Base-by-base conservation (phyloP, 2,888 invertebrate genomes). In the Lutraria lutraria region DNA sequence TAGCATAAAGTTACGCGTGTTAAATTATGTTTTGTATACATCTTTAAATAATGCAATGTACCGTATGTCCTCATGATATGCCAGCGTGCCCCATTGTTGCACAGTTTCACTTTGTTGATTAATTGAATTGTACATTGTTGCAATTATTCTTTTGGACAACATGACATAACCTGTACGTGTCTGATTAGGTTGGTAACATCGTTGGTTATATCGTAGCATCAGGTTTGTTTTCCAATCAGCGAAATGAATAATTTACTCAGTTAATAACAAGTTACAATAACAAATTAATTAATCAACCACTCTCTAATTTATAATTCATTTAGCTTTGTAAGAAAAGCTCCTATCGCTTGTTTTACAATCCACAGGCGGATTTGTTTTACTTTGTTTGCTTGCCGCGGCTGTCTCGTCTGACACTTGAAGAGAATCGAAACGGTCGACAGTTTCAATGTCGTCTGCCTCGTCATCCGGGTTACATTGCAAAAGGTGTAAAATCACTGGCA, bases 401-500 rank as follows among this genome's bases (percentile, higher is more conserved):
- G 54, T 56, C 25, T 85, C 54, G 16, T 85, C 85, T 10, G 85
- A 85, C 10, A 80, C 60, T 12, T 79, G 43, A 8, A 85, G 79
- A 43, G 85, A 85, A 56, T 85, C 85, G 60, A 85, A 85, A 21
- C 81, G 34, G 16, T 82, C 79, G 29, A 86, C 29, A n/a, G 79
- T 43, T 52, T 82, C 88, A 34, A 72, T 53, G n/a, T 85, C 81
- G 10, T 68, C 53, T 8, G 68, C 80, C 0, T 80, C 83, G 21
- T 83, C 54, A 34, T 85, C 88, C 0, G 92, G 92, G 86, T 91
- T 88, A 88, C 91, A 89, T 56, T 92, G 90, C 68, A 92, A 63
- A 10, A 92, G 56, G 21, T 92, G 85, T n/a, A 92, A 86, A 53
- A 92, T 90, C 2, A 91, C 83, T 0, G 92, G 92, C 92, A 90